Conservation (phyloP, 2,888 invertebrate genomes). For the Conchocele bisecta region DNA sequence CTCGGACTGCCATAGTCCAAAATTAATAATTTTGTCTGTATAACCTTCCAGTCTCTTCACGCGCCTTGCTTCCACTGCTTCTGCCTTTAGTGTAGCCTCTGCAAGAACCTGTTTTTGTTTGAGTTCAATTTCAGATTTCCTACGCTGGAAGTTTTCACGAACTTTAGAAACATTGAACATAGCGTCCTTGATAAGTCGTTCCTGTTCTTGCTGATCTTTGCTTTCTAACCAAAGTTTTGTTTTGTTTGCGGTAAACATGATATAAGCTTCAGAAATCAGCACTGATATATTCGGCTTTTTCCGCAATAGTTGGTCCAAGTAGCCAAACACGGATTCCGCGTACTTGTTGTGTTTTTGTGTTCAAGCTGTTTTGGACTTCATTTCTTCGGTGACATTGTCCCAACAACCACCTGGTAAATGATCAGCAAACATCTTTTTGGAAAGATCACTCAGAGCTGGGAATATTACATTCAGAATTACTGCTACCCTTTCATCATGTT, state of each 20-base stretch:
- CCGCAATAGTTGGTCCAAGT: slow-evolving; percentile 15
- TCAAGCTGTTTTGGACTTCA: not conserved
- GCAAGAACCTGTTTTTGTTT: slow-evolving; percentile 23
- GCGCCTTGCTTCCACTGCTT: slow-evolving; percentile 16
- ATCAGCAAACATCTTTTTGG: slow-evolving; percentile 13
- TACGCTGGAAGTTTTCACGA: slow-evolving; percentile 16
- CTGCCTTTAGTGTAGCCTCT: slow-evolving; percentile 7
- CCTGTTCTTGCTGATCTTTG: slow-evolving; percentile 32
- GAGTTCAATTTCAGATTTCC: slow-evolving; percentile 25
- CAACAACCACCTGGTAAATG: slow-evolving; percentile 33
- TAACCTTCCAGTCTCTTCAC: slow-evolving; percentile 24
- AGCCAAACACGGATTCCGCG: slow-evolving; percentile 19
- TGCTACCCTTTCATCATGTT: slow-evolving; percentile 25
- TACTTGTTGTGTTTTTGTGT: slow-evolving; percentile 26
- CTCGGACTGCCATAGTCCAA: slow-evolving; percentile 49
- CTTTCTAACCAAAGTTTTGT: slow-evolving; percentile 35
- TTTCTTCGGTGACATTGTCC: slow-evolving; percentile 1
- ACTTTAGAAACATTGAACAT: slow-evolving; percentile 18
- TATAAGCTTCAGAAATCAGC: slow-evolving; percentile 46
- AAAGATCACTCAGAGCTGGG: slow-evolving; percentile 5
- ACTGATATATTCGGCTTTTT: slow-evolving; percentile 27
- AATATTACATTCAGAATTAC: slow-evolving; percentile 6
- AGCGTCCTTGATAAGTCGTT: slow-evolving; percentile 16
- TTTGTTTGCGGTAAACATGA: slow-evolving; percentile 49
- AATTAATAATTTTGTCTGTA: slow-evolving; percentile 38